phyloP scores from a whole-genome alignment of 2,113 vertebrate genomes.

The Amphiprion ocellaris region DNA sequence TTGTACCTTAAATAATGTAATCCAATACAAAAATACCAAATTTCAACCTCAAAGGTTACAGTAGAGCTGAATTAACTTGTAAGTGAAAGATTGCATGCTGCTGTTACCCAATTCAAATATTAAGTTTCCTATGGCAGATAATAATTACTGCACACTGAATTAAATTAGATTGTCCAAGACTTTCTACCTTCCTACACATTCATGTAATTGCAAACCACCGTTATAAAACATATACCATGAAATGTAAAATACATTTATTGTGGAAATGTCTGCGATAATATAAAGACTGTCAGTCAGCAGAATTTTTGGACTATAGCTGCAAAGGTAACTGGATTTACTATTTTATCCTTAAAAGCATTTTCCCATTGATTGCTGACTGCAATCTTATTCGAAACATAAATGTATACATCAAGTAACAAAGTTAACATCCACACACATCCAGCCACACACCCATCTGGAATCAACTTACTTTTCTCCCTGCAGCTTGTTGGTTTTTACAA shows the following conservation, averaged over 20 bases:
- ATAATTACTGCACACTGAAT: too few species aligned
- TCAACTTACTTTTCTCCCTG: slow-evolving; percentile 95
- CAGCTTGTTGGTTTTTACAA: slow-evolving; percentile 97
- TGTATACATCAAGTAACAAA: not conserved
- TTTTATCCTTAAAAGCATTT: not conserved
- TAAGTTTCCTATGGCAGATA: too few species aligned
- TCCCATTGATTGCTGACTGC: not conserved
- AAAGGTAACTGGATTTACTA: rapidly evolving
- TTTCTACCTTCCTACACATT: too few species aligned
- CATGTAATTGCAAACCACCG: too few species aligned
- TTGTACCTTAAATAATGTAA: too few species aligned
- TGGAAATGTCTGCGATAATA: too few species aligned
- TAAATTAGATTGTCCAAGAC: too few species aligned
- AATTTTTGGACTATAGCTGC: not conserved
- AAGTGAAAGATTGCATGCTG: not conserved
- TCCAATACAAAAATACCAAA: not conserved
- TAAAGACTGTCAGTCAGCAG: not conserved
- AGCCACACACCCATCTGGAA: not conserved
- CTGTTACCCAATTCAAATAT: too few species aligned
- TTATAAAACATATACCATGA: too few species aligned
- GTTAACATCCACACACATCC: not conserved
- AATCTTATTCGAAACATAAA: not conserved
- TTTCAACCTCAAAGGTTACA: not conserved
- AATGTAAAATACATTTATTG: too few species aligned
- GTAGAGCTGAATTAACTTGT: not conserved